Base-by-base conservation (phyloP, 2,797 vertebrate species). In the Chelidonichthys spinosus region DNA sequence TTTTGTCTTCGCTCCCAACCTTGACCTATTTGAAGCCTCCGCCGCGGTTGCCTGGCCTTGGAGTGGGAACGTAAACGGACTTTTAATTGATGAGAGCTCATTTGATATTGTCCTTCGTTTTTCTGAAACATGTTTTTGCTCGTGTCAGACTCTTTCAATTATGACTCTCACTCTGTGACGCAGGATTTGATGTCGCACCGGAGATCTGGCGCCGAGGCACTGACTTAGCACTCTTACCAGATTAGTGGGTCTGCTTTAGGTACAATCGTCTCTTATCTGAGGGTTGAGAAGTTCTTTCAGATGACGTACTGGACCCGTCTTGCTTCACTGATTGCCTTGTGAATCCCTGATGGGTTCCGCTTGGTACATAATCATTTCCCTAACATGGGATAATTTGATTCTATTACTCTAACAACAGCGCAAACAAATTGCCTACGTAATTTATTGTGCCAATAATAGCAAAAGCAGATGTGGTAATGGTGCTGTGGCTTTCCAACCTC, bases 361-460 rank as follows among this genome's bases (percentile, higher is more conserved):
- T 91, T 87, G 68, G 87, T 90, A 92, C 90, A 92, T 90, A 93
- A 92, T 92, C 84, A 91, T 92, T 93, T 93, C 88, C 87, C 84
- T 92, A 92, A 92, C 91, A 89, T 90, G 72, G 82, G 83, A 92
- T 93, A 94, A 92, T 89, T 86, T 88, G 86, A 92, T 91, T 93
- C 90, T 91, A 90, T 94, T 93, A 92, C 88, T 91, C 87, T 87
- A 93, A 94, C 92, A 93, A 91, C 90, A 90, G 87, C 77, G 75
- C 88, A 92, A 93, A 95, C 92, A 93, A 94, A 94, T 92, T 93
- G 89, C 82, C 89, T 89, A 87, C 79, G 84, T 91, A 91, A 93
- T 93, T 94, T 94, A 94, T 87, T 89, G 90, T 89, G 91, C 90
- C 92, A 94, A 90, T 94, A 92, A 93, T 90, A 90, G 87, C 87